Percentiles rank a stretch among this genome's conserved stretches.
Evolutionary conservation across 2,113 vertebrate genomes (phyloP).

Genomic region (Strigops habroptila): DNA sequence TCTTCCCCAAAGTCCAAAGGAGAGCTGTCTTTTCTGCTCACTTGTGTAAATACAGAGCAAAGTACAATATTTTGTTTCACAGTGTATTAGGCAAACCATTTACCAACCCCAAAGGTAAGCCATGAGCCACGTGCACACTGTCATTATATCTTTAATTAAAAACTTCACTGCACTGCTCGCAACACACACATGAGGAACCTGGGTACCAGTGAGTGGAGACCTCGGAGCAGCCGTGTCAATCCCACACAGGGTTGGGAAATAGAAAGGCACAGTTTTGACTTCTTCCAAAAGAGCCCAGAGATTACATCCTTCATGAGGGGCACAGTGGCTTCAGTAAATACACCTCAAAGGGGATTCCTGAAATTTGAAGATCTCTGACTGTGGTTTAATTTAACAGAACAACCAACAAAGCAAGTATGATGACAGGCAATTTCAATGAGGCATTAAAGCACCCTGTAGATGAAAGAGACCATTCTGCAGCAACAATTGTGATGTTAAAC

Average conservation of each 20-base stretch:
- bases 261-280: neutral
- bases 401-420: neutral
- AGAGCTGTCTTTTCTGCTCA: neutral
- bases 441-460: neutral
- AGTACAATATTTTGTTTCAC: neutral
- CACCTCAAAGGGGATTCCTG: neutral
- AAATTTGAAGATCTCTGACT: neutral
- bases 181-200: rapidly evolving
- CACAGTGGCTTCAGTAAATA: neutral
- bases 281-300: neutral
- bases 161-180: rapidly evolving
- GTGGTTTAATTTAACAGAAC: neutral
- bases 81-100: neutral
- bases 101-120: neutral
- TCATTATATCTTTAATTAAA: neutral
- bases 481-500: neutral
- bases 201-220: neutral
- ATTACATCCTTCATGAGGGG: neutral
- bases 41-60: neutral
- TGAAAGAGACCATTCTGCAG: neutral
- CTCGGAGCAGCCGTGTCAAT: rapidly evolving
- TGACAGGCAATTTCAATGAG: neutral
- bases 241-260: rapidly evolving
- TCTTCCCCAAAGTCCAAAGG: neutral
- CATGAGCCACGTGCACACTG: rapidly evolving